Evolutionary conservation across 2,888 invertebrate genomes (phyloP).

Genomic region (Panopea generosa): DNA sequence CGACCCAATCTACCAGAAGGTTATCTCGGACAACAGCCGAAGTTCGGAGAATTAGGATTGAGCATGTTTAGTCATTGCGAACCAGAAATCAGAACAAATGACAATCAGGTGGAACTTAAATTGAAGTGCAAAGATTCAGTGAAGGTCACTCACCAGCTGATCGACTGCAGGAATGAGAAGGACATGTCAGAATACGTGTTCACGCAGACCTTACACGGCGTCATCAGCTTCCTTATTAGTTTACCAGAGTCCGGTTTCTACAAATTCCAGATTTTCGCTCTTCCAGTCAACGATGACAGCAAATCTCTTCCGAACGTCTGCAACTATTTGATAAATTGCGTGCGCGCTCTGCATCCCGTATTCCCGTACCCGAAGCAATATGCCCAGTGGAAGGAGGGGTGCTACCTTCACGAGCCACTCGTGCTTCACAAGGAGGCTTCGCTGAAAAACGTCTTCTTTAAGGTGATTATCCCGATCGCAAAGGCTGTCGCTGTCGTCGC

Average conservation of each 20-base stretch:
- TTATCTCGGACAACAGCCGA: slow-evolving; percentile 78
- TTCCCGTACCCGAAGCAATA: slow-evolving; percentile 84
- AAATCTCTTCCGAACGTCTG: slow-evolving; percentile 84
- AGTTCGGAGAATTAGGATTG: slow-evolving; percentile 73
- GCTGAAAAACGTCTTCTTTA: slow-evolving; percentile 71
- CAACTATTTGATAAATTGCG: slow-evolving; percentile 83
- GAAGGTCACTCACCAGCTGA: slow-evolving; percentile 77
- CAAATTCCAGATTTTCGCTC: slow-evolving; percentile 84
- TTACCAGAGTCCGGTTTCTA: slow-evolving; percentile 81
- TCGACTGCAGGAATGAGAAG: slow-evolving; percentile 63
- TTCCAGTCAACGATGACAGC: slow-evolving; percentile 80
- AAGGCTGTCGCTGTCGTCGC: slow-evolving; percentile 82
- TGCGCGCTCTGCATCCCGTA: slow-evolving; percentile 65
- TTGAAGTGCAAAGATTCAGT: slow-evolving; percentile 66
- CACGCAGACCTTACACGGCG: slow-evolving; percentile 73
- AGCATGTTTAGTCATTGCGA: slow-evolving; percentile 69
- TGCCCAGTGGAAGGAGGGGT: slow-evolving; percentile 85
- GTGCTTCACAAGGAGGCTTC: slow-evolving; percentile 72
- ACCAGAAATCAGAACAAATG: slow-evolving; percentile 62
- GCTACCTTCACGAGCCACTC: slow-evolving; percentile 80
- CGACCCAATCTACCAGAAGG: slow-evolving; percentile 75
- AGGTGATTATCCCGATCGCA: slow-evolving; percentile 80
- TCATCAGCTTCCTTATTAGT: slow-evolving; percentile 68
- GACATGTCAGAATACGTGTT: slow-evolving; percentile 76
- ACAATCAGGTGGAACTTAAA: slow-evolving; percentile 75